Conservation (phyloP, 2,797 vertebrate genomes). For the Centroberyx gerrardi region DNA sequence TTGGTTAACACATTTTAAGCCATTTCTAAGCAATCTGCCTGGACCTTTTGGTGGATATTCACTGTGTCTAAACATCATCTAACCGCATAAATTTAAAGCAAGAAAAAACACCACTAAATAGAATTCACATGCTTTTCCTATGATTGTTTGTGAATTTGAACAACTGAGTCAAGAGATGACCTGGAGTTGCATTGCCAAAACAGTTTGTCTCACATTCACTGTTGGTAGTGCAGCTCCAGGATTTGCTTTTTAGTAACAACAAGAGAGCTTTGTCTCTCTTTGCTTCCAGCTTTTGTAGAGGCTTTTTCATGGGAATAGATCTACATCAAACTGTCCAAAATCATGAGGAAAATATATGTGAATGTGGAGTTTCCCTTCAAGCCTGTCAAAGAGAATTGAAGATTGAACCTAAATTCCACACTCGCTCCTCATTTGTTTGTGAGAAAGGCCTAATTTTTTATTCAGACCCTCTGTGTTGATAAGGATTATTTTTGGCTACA, state of each 20-base stretch:
- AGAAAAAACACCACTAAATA: no score
- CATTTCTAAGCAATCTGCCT: constrained; percentile 12
- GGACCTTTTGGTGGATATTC: constrained; percentile 16
- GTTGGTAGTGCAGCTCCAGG: not conserved
- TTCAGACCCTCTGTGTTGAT: constrained; percentile 8
- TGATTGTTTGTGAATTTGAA: no score
- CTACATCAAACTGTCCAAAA: not conserved
- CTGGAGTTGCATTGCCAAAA: not conserved
- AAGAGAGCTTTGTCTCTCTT: not conserved
- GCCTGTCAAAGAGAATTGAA: not conserved
- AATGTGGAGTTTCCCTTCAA: not conserved
- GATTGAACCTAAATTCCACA: not conserved
- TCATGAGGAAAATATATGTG: not conserved
- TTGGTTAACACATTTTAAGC: constrained; percentile 22
- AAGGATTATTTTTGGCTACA: not conserved
- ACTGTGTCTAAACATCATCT: not conserved
- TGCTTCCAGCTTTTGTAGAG: not conserved
- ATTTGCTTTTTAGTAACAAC: not conserved
- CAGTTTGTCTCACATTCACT: not conserved
- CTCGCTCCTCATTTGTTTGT: not conserved
- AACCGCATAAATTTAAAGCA: not conserved
- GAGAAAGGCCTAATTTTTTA: not conserved
- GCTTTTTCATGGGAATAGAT: not conserved
- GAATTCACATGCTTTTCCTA: no score
- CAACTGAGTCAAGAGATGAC: not conserved